Conservation (phyloP, 2,888 invertebrate genomes). For the Meliscaeva auricollis region DNA sequence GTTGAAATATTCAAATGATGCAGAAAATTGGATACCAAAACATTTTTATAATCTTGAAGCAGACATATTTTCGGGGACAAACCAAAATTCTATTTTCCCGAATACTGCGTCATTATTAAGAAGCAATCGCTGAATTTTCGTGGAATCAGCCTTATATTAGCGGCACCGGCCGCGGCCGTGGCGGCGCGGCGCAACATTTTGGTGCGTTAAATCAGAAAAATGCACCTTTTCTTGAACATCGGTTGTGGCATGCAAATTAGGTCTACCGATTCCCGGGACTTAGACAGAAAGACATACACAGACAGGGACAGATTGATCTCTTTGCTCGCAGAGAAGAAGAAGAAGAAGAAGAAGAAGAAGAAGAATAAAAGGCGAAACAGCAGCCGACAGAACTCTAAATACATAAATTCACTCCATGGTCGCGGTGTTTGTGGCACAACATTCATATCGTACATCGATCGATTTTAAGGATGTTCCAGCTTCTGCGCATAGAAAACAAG, state of each 20-base stretch:
- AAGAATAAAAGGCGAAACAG: slow-evolving; percentile 49
- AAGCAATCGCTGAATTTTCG: slow-evolving; percentile 60
- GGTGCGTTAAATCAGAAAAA: slow-evolving; percentile 63
- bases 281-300: slow-evolving; percentile 63
- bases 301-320: slow-evolving; percentile 62
- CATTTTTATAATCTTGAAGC: slow-evolving; percentile 27
- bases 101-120: slow-evolving; percentile 54
- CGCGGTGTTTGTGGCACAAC: slow-evolving; percentile 67
- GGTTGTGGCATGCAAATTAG: slow-evolving; percentile 72
- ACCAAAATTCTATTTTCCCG: slow-evolving; percentile 36
- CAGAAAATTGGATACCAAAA: slow-evolving; percentile 61
- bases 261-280: slow-evolving; percentile 47
- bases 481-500: slow-evolving; percentile 70
- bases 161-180: slow-evolving; percentile 9
- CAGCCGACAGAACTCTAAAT: slow-evolving; percentile 65
- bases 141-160: slow-evolving; percentile 58
- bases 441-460: slow-evolving; percentile 76
- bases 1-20: slow-evolving; percentile 73
- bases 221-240: slow-evolving; percentile 52
- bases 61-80: slow-evolving; percentile 23
- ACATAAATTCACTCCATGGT: slow-evolving; percentile 71
- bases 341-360: neutral
- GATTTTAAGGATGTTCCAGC: slow-evolving; percentile 76
- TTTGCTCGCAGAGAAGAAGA: neutral
- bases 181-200: slow-evolving; percentile 3